These are phyloP conservation scores for Ruditapes philippinarum DNA, from an alignment of 1,140 invertebrate genomes.

Conservation along the genomic window DNA sequence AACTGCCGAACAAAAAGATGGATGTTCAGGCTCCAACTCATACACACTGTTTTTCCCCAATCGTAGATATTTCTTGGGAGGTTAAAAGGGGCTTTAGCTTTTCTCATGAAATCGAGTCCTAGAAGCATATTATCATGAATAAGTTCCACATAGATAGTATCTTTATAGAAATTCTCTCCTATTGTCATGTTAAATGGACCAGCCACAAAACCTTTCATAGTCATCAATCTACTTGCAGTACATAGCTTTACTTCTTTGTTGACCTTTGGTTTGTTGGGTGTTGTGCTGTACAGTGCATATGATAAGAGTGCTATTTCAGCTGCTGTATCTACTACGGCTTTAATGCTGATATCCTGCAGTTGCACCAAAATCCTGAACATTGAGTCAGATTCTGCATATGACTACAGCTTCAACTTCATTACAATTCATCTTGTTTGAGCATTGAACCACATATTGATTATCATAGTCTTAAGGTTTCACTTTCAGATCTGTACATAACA, in stretches of 20 bases:
- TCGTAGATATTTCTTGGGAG: background rate
- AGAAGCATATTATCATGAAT: constrained; percentile 18
- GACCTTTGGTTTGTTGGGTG: background rate
- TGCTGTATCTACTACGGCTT: constrained; percentile 8
- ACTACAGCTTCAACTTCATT: background rate
- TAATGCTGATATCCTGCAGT: background rate
- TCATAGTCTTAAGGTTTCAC: too few species aligned
- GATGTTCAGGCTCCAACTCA: constrained; percentile 6
- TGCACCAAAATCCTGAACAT: background rate
- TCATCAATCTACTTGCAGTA: constrained; percentile 1
- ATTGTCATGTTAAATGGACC: background rate
- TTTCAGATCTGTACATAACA: too few species aligned
- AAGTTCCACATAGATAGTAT: background rate
- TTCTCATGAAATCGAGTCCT: background rate
- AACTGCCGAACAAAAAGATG: background rate
- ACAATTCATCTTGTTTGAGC: background rate
- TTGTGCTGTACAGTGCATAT: background rate
- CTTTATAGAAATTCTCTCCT: background rate
- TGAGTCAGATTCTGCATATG: background rate
- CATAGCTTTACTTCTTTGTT: background rate
- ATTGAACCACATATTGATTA: background rate
- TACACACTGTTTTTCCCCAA: background rate
- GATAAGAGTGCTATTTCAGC: background rate
- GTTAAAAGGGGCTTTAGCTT: background rate
- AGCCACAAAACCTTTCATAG: background rate